A percentile compares a stretch with the other conserved stretches of the same genome.
Evolutionary conservation across 2,888 invertebrate species (phyloP).

Genomic region (Mimas tiliae): DNA sequence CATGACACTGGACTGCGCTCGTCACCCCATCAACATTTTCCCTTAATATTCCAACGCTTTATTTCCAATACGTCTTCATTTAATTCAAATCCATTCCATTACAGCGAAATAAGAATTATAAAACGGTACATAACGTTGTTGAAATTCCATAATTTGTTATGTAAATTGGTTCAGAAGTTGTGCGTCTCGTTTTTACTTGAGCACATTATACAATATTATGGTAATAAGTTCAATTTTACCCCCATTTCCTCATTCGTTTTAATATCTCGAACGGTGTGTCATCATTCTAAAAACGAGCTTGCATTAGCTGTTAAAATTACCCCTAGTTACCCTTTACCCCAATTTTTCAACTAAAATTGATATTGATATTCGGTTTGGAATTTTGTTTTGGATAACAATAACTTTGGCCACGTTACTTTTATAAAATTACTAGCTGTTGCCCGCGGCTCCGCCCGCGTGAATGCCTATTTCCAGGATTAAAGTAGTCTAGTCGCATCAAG

Average conservation of each 20-base stretch:
- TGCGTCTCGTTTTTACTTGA: slow-evolving; percentile 7
- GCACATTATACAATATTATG: slow-evolving; percentile 22
- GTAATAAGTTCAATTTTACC: slow-evolving; percentile 21
- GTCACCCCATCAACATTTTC: too few species aligned
- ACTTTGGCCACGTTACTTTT: not conserved
- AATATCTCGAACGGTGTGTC: slow-evolving; percentile 18
- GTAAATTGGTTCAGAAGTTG: slow-evolving; percentile 18
- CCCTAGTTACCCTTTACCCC: not conserved
- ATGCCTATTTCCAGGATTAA: too few species aligned
- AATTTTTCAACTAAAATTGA: too few species aligned
- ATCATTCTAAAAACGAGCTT: not conserved
- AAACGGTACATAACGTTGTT: slow-evolving; percentile 15
- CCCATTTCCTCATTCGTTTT: slow-evolving; percentile 20
- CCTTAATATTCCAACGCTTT: not conserved
- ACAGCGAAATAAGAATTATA: slow-evolving; percentile 8
- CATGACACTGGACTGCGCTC: too few species aligned
- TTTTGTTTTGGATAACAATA: too few species aligned
- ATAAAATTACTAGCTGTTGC: too few species aligned
- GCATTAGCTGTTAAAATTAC: not conserved
- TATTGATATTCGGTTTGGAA: too few species aligned
- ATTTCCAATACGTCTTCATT: not conserved
- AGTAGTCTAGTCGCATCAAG: too few species aligned
- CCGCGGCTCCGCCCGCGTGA: too few species aligned
- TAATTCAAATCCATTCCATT: not conserved
- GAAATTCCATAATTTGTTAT: slow-evolving; percentile 18